A percentile compares a stretch with the other conserved stretches of the same genome.
Conservation (phyloP, 2,113 vertebrate species). For the Neotragus moschatus region DNA sequence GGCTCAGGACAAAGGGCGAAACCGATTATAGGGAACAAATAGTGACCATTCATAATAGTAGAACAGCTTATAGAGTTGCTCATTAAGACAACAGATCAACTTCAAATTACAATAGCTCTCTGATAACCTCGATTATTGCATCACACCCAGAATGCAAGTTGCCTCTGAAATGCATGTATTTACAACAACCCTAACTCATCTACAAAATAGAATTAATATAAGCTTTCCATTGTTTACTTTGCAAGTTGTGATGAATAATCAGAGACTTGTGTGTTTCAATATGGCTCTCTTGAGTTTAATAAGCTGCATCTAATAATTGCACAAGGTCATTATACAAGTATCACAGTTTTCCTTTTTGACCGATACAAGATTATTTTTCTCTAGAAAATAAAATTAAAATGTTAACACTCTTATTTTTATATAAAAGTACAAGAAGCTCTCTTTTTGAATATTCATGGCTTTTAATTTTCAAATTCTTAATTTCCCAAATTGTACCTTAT, state of each 20-base stretch:
- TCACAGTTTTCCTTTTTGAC: conserved; percentile 34
- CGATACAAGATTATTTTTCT: conserved; percentile 29
- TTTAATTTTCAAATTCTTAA: conserved; percentile 71
- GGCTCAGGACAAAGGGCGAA: neutral
- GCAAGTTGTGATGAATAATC: neutral
- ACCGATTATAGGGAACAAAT: neutral
- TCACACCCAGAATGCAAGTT: neutral
- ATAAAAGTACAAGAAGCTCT: conserved; percentile 45
- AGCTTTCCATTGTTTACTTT: neutral
- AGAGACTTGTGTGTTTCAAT: neutral
- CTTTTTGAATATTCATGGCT: conserved; percentile 61
- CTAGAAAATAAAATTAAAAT: conserved; percentile 25
- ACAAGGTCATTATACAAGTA: neutral
- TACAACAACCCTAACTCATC: neutral
- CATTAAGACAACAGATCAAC: neutral
- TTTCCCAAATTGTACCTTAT: conserved; percentile 65
- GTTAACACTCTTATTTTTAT: conserved; percentile 1
- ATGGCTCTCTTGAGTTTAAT: neutral
- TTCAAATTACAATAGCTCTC: neutral
- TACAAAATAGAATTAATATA: neutral
- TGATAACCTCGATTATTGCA: neutral
- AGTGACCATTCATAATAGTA: neutral
- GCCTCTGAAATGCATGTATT: neutral
- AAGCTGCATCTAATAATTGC: neutral
- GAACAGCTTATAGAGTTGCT: neutral